Base-by-base conservation (phyloP, 2,113 vertebrate genomes). In the Nothoprocta perdicaria region DNA sequence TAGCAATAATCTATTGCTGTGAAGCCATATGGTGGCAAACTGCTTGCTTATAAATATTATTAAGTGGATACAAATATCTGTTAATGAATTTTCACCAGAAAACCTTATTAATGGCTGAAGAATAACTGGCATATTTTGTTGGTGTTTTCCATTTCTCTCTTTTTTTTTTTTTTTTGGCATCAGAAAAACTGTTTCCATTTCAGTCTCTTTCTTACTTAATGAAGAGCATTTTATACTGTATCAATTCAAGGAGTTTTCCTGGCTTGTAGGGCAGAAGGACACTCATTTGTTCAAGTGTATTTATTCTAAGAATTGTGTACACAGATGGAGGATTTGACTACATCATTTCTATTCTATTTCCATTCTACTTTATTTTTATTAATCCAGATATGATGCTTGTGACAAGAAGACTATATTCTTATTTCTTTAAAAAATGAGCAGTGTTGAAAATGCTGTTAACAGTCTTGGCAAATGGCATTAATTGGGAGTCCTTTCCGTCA, bases 251-350 rank as follows among this genome's bases (percentile, higher is more conserved):
- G 55, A 95, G 73, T 55, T 93, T 88, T 48, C 48, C 46, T 92
- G 92, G 65, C 65, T 88, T 94, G 71, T 22, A 74, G 76, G 73
- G 79, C 92, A 80, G 35, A 85, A 93, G 83, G 78, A 95, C 84
- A 95, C 74, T 95, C 75, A 83, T 94, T 97, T 89, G 50, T 84
- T 91, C 10, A 26, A 93, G 66, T 65, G 52, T 85, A 55, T 87
- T 94, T 88, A 67, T 95, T 96, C 92, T 88, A 89, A 95, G 89
- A 97, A 95, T 83, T 95, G 80, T 95, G 95, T 97, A 93, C 92
- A 95, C 88, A 93, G 85, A 84, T 94, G 80, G 75, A 71, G 23
- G 62, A 76, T 69, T 95, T 96, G 92, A 88, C 90, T 94, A 93
- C 80, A 95, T 92, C 45, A 89, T 94, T 96, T 96, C 87, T 91